Evolutionary conservation across 2,113 vertebrate species (phyloP).

Genomic region (Bujurquina vittata): DNA sequence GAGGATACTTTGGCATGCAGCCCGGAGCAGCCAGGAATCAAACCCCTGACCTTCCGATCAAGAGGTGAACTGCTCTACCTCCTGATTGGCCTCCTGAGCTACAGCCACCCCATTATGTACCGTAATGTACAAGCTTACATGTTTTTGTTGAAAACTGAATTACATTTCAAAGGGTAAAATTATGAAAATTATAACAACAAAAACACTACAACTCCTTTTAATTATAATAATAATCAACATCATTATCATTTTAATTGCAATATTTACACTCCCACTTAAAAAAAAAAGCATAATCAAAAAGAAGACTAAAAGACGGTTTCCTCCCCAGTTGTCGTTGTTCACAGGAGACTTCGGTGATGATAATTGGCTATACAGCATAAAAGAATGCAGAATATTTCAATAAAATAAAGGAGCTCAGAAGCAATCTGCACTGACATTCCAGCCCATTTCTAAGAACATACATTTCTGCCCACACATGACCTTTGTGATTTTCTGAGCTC

Average conservation of each 20-base stretch:
- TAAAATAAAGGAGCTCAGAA: conserved; percentile 45
- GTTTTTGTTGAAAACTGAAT: conserved; percentile 29
- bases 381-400: conserved; percentile 47
- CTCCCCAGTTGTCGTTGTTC: conserved; percentile 17
- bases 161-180: conserved; percentile 21
- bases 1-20: no score
- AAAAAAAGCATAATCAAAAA: conserved; percentile 11
- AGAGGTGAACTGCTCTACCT: no score
- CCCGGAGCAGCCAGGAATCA: no score
- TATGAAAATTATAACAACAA: conserved; percentile 26
- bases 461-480: conserved; percentile 64
- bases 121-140: conserved; percentile 42
- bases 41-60: no score
- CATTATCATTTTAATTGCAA: conserved; percentile 36
- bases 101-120: no score
- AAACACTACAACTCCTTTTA: conserved; percentile 33
- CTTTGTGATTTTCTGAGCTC: conserved; percentile 40
- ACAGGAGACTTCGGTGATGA: conserved; percentile 12
- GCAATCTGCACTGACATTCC: conserved; percentile 66
- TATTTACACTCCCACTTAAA: conserved; percentile 27
- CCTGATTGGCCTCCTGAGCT: no score
- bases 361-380: conserved; percentile 24
- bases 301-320: conserved; percentile 16
- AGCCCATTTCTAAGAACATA: conserved; percentile 51
- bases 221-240: conserved; percentile 26